Evolutionary conservation across 2,888 invertebrate species (phyloP).

Genomic region (Yponomeuta cagnagella): DNA sequence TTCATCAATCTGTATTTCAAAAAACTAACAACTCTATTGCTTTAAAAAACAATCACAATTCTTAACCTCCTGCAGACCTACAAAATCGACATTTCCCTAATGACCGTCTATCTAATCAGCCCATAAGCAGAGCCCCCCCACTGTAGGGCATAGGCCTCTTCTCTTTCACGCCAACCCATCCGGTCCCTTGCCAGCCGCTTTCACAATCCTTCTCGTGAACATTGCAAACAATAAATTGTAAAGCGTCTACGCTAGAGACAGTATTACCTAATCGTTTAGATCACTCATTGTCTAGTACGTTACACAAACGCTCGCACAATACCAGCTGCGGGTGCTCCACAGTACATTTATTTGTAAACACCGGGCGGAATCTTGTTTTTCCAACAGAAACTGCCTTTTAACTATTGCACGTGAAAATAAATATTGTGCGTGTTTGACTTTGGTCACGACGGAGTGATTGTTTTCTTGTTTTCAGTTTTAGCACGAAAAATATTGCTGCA

Average conservation of each 20-base stretch:
- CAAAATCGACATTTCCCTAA: too few relatives aligned
- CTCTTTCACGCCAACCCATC: too few relatives aligned
- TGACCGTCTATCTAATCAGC: too few relatives aligned
- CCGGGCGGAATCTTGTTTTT: neutral
- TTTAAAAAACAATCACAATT: too few relatives aligned
- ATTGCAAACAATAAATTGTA: neutral
- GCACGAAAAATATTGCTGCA: neutral
- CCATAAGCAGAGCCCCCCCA: too few relatives aligned
- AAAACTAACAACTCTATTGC: too few relatives aligned
- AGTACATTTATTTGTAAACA: constrained; percentile 16
- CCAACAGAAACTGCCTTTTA: neutral
- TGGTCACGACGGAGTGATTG: neutral
- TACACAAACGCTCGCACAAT: constrained; percentile 43
- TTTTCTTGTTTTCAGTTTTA: constrained; percentile 1
- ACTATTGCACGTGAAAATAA: constrained; percentile 6
- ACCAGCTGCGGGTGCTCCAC: constrained; percentile 31
- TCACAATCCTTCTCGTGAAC: neutral
- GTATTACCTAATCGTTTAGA: constrained; percentile 49
- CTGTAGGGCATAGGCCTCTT: too few relatives aligned
- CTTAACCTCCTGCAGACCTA: too few relatives aligned
- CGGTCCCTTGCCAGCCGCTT: neutral
- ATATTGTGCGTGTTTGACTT: constrained; percentile 5
- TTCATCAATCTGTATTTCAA: too few relatives aligned
- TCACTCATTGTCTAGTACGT: constrained; percentile 47
- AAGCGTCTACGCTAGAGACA: constrained; percentile 17